These are phyloP conservation scores for Thomomys bottae DNA, from an alignment of 2,113 vertebrate species.

Conservation along the genomic window DNA sequence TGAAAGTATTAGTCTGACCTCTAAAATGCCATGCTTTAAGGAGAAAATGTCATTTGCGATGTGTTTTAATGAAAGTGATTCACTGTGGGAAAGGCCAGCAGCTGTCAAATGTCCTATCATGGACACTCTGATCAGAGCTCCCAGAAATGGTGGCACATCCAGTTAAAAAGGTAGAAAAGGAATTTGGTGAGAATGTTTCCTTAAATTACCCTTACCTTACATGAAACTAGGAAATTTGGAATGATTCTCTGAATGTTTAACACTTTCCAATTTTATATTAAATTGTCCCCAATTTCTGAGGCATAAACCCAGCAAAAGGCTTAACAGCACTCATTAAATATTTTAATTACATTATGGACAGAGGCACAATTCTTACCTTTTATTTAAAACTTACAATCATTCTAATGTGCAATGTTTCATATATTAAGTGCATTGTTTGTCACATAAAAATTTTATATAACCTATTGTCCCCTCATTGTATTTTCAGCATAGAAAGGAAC, in stretches of 20 bases:
- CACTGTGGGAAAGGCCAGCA: slow-evolving; percentile 76
- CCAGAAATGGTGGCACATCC: slow-evolving; percentile 61
- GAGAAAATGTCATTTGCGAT: slow-evolving; percentile 68
- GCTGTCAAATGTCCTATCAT: slow-evolving; percentile 66
- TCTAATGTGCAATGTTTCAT: not conserved
- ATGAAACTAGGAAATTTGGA: not conserved
- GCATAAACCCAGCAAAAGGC: not conserved
- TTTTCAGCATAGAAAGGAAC: not conserved
- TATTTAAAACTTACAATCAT: not conserved
- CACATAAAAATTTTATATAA: not conserved
- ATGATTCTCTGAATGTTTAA: not conserved
- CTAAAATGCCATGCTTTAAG: slow-evolving; percentile 13
- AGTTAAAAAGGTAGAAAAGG: slow-evolving; percentile 58
- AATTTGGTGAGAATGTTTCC: slow-evolving; percentile 29
- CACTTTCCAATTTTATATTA: not conserved
- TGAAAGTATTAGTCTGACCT: slow-evolving; percentile 49
- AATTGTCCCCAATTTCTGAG: not conserved
- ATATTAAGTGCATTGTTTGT: not conserved
- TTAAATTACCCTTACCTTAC: not conserved
- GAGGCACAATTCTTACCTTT: not conserved
- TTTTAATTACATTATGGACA: not conserved
- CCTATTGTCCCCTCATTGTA: not conserved
- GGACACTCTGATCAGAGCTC: slow-evolving; percentile 53
- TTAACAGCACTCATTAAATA: slow-evolving; percentile 11
- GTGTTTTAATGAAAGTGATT: slow-evolving; percentile 75